Evolutionary conservation across 2,113 vertebrate species (phyloP).

Genomic region (Crypturellus undulatus): DNA sequence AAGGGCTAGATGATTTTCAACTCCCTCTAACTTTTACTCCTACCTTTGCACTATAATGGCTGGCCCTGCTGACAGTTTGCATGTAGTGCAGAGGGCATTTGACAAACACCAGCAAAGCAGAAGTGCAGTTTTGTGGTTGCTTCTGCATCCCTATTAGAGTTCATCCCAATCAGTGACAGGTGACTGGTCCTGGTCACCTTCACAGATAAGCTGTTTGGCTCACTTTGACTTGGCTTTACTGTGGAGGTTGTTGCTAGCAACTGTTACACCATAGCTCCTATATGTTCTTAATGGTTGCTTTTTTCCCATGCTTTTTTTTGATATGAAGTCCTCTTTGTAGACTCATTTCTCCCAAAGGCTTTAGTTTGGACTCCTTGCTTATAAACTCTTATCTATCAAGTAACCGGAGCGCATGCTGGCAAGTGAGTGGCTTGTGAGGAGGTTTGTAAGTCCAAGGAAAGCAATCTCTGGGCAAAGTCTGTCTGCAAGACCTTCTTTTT

Average conservation of each 20-base stretch:
- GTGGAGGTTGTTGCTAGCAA: neutral
- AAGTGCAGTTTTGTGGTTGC: neutral
- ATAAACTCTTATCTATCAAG: neutral
- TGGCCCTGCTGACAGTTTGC: neutral
- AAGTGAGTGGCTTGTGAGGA: neutral
- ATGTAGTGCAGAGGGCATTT: neutral
- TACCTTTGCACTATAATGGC: neutral
- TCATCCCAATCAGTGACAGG: neutral
- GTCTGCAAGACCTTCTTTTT: neutral
- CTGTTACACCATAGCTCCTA: neutral
- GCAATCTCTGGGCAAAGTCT: slow-evolving; percentile 38
- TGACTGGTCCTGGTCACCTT: neutral
- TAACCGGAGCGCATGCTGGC: neutral
- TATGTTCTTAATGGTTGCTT: neutral
- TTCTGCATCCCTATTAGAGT: neutral
- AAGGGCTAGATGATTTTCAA: neutral
- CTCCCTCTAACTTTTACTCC: neutral
- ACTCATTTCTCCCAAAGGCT: neutral
- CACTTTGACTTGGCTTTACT: neutral
- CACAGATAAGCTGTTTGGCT: neutral
- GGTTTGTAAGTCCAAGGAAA: neutral
- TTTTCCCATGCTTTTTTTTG: neutral
- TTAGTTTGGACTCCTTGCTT: neutral
- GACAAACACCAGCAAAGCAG: neutral
- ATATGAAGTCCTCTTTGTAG: neutral